Base-by-base conservation (phyloP, 2,113 vertebrate species). In the Syngnathus floridae region DNA sequence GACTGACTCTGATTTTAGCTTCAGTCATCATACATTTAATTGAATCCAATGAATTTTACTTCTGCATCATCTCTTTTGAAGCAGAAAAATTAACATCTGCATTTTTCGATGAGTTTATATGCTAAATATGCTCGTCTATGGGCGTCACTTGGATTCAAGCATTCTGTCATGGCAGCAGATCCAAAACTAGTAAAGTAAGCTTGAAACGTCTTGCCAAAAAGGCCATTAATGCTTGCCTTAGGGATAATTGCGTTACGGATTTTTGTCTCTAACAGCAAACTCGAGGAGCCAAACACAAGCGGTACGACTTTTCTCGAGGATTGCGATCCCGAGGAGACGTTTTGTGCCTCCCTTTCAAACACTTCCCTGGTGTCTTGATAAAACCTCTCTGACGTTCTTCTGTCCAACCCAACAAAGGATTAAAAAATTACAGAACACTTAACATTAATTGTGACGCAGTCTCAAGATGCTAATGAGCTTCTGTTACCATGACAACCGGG, bases 101-200 rank as follows among this genome's bases (percentile, higher is more conserved):
- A 55, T 5, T 16, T 56, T 36, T 35, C 54, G 5, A 43, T 64
- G 51, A 75, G 61, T 71, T 71, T 59, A 71, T 69, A 6, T 69
- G 41, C 66, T 73, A 77, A 77, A 72, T 65, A 70, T 66, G 69
- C 60, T 46, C 31, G 65, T 67, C 46, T 68, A 5, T 65, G 57
- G 46, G 57, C n/a, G 22, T 52, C 51, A 64, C 55, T 55, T 40
- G 31, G 9, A 60, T 57, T 72, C 69, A 74, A 63, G 74, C 78
- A 64, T 57, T 57, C 51, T 38, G 22, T 26, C 22, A 62, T 17
- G 43, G 45, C 21, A 72, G 68, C 65, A 68, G 67, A 31, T 63
- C 40, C 49, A 66, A 71, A 79, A 74, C 65, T 60, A 77, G 54
- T 71, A 67, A 73, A 14, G 8, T 67, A 61, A 61, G 67, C 59